Conservation (phyloP, 2,888 invertebrate species). For the Caradrina kadenii region DNA sequence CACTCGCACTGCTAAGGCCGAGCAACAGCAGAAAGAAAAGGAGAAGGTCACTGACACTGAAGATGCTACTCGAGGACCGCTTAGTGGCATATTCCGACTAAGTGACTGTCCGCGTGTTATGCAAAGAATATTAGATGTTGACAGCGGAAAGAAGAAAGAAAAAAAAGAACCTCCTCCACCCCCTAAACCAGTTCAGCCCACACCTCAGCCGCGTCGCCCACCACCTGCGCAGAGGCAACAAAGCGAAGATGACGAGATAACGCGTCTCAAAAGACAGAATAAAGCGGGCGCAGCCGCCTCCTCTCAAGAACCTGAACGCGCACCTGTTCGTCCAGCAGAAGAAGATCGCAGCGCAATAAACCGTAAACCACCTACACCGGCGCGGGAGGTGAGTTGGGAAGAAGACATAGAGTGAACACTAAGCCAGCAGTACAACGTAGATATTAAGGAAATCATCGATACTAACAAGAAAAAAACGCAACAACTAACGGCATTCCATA, state of each 20-base stretch:
- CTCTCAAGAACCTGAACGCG: conserved; percentile 91
- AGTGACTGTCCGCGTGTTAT: conserved; percentile 97
- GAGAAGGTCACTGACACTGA: conserved; percentile 96
- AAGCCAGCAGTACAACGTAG: conserved; percentile 81
- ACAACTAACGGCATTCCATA: conserved; percentile 88
- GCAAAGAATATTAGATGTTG: conserved; percentile 96
- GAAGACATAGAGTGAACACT: conserved; percentile 84
- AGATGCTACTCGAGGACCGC: conserved; percentile 95
- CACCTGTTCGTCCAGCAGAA: conserved; percentile 87
- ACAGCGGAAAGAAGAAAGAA: conserved; percentile 94
- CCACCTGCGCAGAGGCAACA: conserved; percentile 94
- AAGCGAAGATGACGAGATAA: conserved; percentile 97
- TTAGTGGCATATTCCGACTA: conserved; percentile 96
- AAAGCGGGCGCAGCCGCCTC: conserved; percentile 92
- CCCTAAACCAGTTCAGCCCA: conserved; percentile 90
- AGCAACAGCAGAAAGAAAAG: conserved; percentile 91
- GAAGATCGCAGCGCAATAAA: conserved; percentile 91
- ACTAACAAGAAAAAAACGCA: conserved; percentile 87
- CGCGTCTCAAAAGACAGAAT: conserved; percentile 96
- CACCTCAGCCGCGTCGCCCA: conserved; percentile 89
- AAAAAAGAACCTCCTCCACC: conserved; percentile 92
- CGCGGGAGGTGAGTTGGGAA: conserved; percentile 94
- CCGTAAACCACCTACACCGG: conserved; percentile 92
- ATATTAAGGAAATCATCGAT: conserved; percentile 85
- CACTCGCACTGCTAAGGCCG: conserved; percentile 92